Percentiles rank a stretch among this genome's conserved stretches.
These are phyloP conservation scores for Enteromius afrohamiltoni DNA, from an alignment of 2,797 vertebrate species.

Conservation along the genomic window DNA sequence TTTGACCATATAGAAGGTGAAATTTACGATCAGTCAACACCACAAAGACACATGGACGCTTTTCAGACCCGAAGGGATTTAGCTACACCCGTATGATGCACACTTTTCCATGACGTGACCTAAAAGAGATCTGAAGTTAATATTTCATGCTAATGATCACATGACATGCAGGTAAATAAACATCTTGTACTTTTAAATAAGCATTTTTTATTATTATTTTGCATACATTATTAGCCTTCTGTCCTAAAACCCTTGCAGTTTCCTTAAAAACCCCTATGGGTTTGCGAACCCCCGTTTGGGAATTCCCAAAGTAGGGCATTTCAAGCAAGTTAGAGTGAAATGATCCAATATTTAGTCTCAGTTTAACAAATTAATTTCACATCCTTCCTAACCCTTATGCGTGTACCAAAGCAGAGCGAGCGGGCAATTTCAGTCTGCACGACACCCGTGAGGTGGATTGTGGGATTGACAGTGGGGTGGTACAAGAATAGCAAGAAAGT, in stretches of 20 bases:
- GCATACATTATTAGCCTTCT: not conserved
- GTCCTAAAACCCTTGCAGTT: not conserved
- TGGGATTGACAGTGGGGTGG: not conserved
- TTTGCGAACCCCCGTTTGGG: not conserved
- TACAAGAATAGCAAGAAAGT: not conserved
- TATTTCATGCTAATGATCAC: not conserved
- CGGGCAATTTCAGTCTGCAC: not conserved
- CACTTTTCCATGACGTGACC: not conserved
- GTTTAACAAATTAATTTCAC: not conserved
- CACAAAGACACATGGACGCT: not conserved
- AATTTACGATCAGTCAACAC: constrained; percentile 34
- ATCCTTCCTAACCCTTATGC: not conserved
- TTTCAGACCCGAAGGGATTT: constrained; percentile 15
- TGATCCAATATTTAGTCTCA: not conserved
- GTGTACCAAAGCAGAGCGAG: not conserved
- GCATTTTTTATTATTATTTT: not conserved
- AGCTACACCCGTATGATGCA: constrained; percentile 16
- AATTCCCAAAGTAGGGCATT: not conserved
- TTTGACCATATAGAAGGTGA: constrained; percentile 25
- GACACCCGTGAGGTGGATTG: not conserved
- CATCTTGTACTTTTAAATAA: not conserved
- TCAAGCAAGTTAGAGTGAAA: not conserved
- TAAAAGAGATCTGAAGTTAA: not conserved
- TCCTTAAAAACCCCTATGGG: not conserved
- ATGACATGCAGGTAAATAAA: not conserved